A percentile compares a stretch with the other conserved stretches of the same genome.
Conservation (phyloP, 2,113 vertebrate species). For the Onychorhynchus coronatus region DNA sequence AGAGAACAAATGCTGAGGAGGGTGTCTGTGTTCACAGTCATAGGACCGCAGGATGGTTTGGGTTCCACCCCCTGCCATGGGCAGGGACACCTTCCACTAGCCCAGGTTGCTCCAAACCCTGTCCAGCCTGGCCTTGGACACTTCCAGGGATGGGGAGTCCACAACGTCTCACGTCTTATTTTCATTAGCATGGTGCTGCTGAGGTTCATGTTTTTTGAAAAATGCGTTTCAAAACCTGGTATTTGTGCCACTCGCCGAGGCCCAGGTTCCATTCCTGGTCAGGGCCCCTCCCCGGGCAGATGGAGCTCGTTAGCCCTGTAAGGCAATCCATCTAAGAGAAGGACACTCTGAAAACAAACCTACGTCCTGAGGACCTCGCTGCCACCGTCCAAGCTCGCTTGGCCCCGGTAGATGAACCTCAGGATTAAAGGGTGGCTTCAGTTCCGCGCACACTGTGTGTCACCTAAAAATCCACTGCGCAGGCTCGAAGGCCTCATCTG, state of each 20-base stretch:
- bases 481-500: no score
- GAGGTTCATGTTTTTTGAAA: background rate
- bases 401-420: no score
- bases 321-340: no score
- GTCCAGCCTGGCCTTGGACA: accelerated
- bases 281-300: no score
- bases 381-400: no score
- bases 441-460: no score
- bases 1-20: background rate
- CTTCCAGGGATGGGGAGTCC: background rate
- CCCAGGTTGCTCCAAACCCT: background rate
- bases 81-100: background rate
- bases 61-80: background rate
- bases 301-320: no score
- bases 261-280: no score
- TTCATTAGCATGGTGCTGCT: background rate
- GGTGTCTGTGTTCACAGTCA: background rate
- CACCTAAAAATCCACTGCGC: no score
- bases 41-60: background rate
- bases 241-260: background rate
- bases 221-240: background rate
- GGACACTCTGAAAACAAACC: no score
- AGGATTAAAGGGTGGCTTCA: no score
- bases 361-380: no score
- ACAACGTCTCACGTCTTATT: background rate